These are phyloP conservation scores for Protonemura montana DNA, from an alignment of 2,888 invertebrate species.

Conservation along the genomic window DNA sequence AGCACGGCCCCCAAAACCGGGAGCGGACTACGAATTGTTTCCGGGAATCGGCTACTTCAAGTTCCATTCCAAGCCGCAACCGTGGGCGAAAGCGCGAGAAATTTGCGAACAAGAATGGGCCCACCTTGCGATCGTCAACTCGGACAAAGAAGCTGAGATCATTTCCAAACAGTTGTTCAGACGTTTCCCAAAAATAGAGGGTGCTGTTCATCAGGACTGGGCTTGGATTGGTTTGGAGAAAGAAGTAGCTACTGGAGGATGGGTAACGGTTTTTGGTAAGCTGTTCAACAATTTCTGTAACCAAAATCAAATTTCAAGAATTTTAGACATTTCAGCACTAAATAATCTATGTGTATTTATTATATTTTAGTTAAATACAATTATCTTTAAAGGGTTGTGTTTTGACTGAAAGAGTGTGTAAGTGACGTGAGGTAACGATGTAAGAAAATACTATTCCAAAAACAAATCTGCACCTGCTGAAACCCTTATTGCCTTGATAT, in stretches of 20 bases:
- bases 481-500: too few relatives aligned
- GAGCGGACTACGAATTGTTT: conserved; percentile 36
- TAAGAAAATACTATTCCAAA: too few relatives aligned
- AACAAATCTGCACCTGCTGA: too few relatives aligned
- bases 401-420: too few relatives aligned
- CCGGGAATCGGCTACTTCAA: conserved; percentile 42
- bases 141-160: conserved; percentile 46
- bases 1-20: background rate
- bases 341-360: too few relatives aligned
- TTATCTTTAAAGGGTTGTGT: too few relatives aligned
- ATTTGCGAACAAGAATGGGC: conserved; percentile 46
- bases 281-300: too few relatives aligned
- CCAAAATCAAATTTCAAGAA: too few relatives aligned
- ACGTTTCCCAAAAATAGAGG: conserved; percentile 32
- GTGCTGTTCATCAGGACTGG: conserved; percentile 25
- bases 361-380: too few relatives aligned
- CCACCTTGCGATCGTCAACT: conserved; percentile 50
- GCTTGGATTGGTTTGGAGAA: conserved; percentile 49
- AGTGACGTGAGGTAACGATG: too few relatives aligned
- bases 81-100: conserved; percentile 39
- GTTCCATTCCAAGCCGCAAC: conserved; percentile 38
- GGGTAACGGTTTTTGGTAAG: conserved; percentile 43
- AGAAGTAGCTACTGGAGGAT: conserved; percentile 43
- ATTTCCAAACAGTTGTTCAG: conserved; percentile 45
- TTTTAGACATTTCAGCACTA: too few relatives aligned